These are phyloP conservation scores for Anthonomus grandis DNA, from an alignment of 1,140 invertebrate genomes.

Conservation along the genomic window DNA sequence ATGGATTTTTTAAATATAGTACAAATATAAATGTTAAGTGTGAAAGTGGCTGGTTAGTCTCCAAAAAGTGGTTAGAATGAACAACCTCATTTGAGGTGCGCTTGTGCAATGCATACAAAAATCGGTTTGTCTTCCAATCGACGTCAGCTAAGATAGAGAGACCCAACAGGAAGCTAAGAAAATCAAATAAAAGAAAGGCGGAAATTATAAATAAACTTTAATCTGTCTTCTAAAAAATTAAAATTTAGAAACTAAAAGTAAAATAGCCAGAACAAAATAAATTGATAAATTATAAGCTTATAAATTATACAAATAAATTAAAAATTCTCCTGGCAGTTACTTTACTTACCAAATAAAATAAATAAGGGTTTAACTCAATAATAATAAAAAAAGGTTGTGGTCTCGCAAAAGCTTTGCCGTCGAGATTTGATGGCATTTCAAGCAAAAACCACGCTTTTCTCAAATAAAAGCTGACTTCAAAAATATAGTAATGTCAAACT, in stretches of 20 bases:
- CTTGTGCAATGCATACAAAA: constrained; percentile 37
- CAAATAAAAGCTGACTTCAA: constrained; percentile 29
- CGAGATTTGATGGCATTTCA: constrained; percentile 34
- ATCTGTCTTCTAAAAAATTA: constrained; percentile 31
- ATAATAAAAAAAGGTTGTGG: constrained; percentile 37
- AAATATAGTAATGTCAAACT: constrained; percentile 39
- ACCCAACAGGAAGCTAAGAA: constrained; percentile 36
- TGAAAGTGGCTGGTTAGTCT: constrained; percentile 45
- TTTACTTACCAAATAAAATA: constrained; percentile 9
- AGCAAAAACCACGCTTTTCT: constrained; percentile 42
- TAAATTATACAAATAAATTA: constrained; percentile 34
- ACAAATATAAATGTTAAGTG: constrained; percentile 38
- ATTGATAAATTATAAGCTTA: constrained; percentile 37
- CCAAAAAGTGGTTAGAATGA: constrained; percentile 21
- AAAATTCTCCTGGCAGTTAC: constrained; percentile 10
- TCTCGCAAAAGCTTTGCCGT: constrained; percentile 42
- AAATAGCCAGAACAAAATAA: constrained; percentile 33
- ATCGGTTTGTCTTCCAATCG: constrained; percentile 17
- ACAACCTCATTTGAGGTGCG: constrained; percentile 12
- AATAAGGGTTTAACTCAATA: constrained; percentile 28
- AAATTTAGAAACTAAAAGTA: constrained; percentile 32
- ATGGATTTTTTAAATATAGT: too few relatives aligned
- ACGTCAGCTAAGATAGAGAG: constrained; percentile 40
- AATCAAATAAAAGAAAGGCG: constrained; percentile 28
- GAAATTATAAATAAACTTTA: constrained; percentile 40